phyloP scores from a whole-genome alignment of 1,140 invertebrate genomes.

The Drosophila jambulina region DNA sequence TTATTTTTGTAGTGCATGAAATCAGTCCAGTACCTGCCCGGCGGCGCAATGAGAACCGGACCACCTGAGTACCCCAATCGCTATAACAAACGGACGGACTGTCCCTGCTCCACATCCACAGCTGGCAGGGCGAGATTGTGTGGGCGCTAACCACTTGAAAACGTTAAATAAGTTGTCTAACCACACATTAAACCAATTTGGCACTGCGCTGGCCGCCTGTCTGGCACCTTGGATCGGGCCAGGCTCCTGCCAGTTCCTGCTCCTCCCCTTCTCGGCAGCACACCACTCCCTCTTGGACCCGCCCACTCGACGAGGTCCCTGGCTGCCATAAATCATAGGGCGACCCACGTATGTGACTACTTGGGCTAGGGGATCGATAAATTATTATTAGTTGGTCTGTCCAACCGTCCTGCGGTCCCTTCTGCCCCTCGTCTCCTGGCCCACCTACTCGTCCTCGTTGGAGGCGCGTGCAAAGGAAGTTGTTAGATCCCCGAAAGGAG shows the following conservation, averaged over 20 bases:
- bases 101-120: slow-evolving; percentile 48
- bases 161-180: slow-evolving; percentile 84
- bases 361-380: slow-evolving; percentile 83
- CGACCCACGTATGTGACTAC: slow-evolving; percentile 79
- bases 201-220: slow-evolving; percentile 67
- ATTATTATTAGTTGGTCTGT: slow-evolving; percentile 83
- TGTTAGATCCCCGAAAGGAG: slow-evolving; percentile 72
- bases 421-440: background rate
- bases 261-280: background rate
- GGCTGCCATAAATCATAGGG: slow-evolving; percentile 77
- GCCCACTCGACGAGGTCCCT: slow-evolving; percentile 43
- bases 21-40: slow-evolving; percentile 10
- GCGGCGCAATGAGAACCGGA: slow-evolving; percentile 35
- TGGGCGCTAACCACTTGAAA: slow-evolving; percentile 76
- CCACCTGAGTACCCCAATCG: slow-evolving; percentile 60
- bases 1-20: slow-evolving; percentile 9
- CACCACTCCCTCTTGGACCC: slow-evolving; percentile 28
- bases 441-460: slow-evolving; percentile 34
- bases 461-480: slow-evolving; percentile 71
- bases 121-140: slow-evolving; percentile 28
- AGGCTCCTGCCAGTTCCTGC: slow-evolving; percentile 1
- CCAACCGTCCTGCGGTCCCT: slow-evolving; percentile 19
- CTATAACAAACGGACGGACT: slow-evolving; percentile 29
- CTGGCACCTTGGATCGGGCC: slow-evolving; percentile 67
- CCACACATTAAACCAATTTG: slow-evolving; percentile 83